Percentiles rank a stretch among this genome's conserved stretches.
These are phyloP conservation scores for Actias luna DNA, from an alignment of 2,888 invertebrate species.

Conservation along the genomic window DNA sequence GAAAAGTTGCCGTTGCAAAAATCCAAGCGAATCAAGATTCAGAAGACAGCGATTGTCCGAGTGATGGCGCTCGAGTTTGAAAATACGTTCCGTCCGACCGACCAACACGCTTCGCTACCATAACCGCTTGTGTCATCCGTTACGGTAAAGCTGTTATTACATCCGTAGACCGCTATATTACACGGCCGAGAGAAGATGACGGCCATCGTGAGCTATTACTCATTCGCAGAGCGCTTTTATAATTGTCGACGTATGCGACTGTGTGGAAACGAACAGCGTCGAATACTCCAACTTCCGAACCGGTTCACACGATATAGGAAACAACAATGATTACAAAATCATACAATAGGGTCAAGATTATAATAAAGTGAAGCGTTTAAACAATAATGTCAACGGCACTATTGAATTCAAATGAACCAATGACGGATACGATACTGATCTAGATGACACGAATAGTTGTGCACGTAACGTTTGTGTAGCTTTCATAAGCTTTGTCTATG, in stretches of 20 bases:
- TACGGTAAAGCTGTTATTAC: conserved; percentile 75
- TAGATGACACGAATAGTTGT: conserved; percentile 37
- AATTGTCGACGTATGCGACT: not conserved
- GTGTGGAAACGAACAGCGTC: not conserved
- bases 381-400: conserved; percentile 33
- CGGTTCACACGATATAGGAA: not conserved
- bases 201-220: not conserved
- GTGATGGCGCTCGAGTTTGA: not conserved
- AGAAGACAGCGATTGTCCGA: not conserved
- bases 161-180: conserved; percentile 66
- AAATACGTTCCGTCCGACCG: not conserved
- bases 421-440: conserved; percentile 40
- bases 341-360: conserved; percentile 32
- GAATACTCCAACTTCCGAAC: conserved; percentile 1
- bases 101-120: conserved; percentile 48
- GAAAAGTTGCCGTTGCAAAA: conserved; percentile 7
- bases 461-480: not conserved
- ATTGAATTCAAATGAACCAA: conserved; percentile 46
- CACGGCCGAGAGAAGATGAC: conserved; percentile 33
- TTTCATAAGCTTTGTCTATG: not conserved
- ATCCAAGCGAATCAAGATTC: conserved; percentile 3
- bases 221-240: not conserved
- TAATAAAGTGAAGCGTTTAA: conserved; percentile 20
- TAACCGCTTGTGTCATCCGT: conserved; percentile 79
- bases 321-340: conserved; percentile 15